Base-by-base conservation (phyloP, 1,140 invertebrate genomes). In the Magallana angulata region DNA sequence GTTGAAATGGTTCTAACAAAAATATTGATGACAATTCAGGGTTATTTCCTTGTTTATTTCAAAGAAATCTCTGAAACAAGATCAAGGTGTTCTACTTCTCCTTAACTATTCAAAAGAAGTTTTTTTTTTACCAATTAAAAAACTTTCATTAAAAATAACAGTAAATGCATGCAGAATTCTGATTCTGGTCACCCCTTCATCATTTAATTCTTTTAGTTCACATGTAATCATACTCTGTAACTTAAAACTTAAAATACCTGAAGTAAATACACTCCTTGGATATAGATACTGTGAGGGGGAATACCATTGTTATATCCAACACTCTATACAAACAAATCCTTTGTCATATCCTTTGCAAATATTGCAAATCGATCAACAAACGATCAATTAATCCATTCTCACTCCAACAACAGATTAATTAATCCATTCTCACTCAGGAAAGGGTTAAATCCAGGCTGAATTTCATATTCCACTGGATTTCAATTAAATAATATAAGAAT, bases 241-340 rank as follows among this genome's bases (percentile, higher is more conserved):
- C 36, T 48, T 48, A 48, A 48, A 48, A 48, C 36, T 48, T 48
- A 48, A 11, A 36, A 76, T 76, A 76, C 68, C 68, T 76, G 68
- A 11, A 11, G 24, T 76, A 76, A 18, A 76, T 76, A 76, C 30
- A 76, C 36, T 76, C 68, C 68, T 76, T 76, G 24, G 68, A 24
- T 11, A 30, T 24, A 76, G 24, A 76, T 24, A 76, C 36, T 30
- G 24, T 76, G 68, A 76, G 68, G 68, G 36, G 12, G 68, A 76
- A 76, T 76, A 76, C 68, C 68, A 76, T 76, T 76, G 68, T 30
- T 76, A 30, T 24, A 30, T 76, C 68, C 36, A 18, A 76, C 68
- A 76, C 12, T 71, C 24, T 64, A 64, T 64, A 64, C 7, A 64
- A 16, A 18, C 60, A 14, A 62, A 62, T 62, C 60, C 60, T 64